Percentiles rank a stretch among this genome's conserved stretches.
Evolutionary conservation across 2,797 vertebrate genomes (phyloP).

Genomic region (Numenius phaeopus): DNA sequence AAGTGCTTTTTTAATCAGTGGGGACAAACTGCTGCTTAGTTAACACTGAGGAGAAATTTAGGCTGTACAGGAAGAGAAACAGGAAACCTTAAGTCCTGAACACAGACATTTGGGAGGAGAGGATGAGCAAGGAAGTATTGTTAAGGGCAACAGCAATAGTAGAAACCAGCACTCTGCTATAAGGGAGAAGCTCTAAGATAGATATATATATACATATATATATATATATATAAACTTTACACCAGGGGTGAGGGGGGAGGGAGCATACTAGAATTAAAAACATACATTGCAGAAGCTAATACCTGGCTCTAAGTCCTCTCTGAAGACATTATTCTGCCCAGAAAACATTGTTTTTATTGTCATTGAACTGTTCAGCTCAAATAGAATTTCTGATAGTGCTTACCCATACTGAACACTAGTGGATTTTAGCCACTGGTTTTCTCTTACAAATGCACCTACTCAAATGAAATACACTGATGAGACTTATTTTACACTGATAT

Average conservation of each 20-base stretch:
- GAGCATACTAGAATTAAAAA: not conserved
- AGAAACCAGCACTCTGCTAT: too few species aligned
- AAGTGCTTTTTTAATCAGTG: not conserved
- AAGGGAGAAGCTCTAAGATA: too few species aligned
- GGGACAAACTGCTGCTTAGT: not conserved
- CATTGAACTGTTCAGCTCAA: not conserved
- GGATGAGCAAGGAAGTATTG: too few species aligned
- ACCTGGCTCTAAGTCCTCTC: not conserved
- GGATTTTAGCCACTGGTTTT: not conserved
- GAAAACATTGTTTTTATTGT: not conserved
- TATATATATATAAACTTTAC: not conserved
- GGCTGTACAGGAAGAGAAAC: too few species aligned
- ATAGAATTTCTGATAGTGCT: not conserved
- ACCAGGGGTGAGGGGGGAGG: accelerated
- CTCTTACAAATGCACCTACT: not conserved
- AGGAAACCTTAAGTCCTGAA: too few species aligned
- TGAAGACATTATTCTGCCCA: not conserved
- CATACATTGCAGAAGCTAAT: not conserved
- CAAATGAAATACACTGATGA: not conserved
- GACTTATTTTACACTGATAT: not conserved
- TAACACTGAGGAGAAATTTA: not conserved
- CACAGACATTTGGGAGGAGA: too few species aligned
- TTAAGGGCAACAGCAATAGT: too few species aligned
- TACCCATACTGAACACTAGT: not conserved
- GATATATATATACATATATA: too few species aligned